A percentile compares a stretch with the other conserved stretches of the same genome.
Conservation (phyloP, 2,797 vertebrate species). For the Myripristis jacobus region DNA sequence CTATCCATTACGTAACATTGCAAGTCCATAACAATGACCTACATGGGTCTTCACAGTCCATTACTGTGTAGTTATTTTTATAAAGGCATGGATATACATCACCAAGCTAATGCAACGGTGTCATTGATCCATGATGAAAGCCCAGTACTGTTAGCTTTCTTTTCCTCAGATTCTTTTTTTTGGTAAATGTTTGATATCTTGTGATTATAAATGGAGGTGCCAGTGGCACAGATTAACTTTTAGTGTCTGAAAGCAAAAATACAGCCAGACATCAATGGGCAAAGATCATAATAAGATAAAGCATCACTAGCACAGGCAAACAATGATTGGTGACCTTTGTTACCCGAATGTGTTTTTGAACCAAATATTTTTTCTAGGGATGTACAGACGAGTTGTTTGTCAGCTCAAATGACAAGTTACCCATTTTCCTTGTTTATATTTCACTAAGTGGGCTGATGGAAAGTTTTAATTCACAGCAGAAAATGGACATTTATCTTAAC, state of each 20-base stretch:
- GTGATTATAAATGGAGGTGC: background rate
- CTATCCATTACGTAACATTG: constrained; percentile 21
- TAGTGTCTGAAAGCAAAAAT: constrained; percentile 11
- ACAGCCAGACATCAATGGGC: constrained; percentile 19
- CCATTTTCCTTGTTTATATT: background rate
- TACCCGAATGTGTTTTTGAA: constrained; percentile 14
- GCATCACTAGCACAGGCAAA: constrained; percentile 27
- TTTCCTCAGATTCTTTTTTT: background rate
- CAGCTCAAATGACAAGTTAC: constrained; percentile 4
- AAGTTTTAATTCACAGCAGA: background rate
- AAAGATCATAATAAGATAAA: constrained; percentile 45
- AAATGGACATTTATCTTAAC: background rate
- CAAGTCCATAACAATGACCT: background rate
- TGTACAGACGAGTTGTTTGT: background rate
- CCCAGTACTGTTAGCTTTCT: background rate
- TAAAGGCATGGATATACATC: background rate
- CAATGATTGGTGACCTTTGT: constrained; percentile 47
- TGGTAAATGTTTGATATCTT: background rate
- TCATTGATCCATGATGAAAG: background rate
- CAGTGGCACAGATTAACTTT: constrained; percentile 2
- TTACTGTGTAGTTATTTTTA: background rate
- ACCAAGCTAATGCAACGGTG: constrained; percentile 8
- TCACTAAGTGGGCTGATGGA: background rate
- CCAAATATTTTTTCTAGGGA: background rate
- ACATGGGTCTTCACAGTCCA: background rate